Evolutionary conservation across 1,140 invertebrate species (phyloP).

Genomic region (Ostrea denselamellosa): DNA sequence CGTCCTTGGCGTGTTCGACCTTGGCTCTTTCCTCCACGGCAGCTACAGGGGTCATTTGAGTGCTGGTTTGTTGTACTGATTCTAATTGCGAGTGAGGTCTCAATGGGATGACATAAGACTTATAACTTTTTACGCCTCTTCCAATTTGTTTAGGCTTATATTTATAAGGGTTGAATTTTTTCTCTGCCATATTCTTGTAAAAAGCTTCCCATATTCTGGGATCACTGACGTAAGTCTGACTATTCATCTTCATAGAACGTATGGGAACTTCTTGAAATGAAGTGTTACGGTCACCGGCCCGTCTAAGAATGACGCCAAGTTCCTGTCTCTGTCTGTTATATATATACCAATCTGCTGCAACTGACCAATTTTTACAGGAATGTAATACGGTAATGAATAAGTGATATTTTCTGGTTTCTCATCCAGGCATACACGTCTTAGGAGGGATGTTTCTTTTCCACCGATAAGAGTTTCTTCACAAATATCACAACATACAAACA

Average conservation of each 20-base stretch:
- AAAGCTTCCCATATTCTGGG: slow-evolving; percentile 49
- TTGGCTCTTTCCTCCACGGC: slow-evolving; percentile 52
- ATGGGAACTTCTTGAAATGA: slow-evolving; percentile 44
- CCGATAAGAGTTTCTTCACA: slow-evolving; percentile 41
- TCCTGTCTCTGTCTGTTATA: slow-evolving; percentile 38
- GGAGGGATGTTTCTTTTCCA: slow-evolving; percentile 14
- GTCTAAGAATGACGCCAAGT: slow-evolving; percentile 25
- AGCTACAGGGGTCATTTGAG: slow-evolving; percentile 41
- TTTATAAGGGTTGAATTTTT: slow-evolving; percentile 42
- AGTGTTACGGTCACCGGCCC: slow-evolving; percentile 37
- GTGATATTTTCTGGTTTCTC: neutral
- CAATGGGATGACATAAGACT: slow-evolving; percentile 23
- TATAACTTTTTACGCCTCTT: neutral
- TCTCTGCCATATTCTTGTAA: slow-evolving; percentile 49
- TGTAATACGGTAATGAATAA: slow-evolving; percentile 10
- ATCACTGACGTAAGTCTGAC: slow-evolving; percentile 44
- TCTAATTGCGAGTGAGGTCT: slow-evolving; percentile 34
- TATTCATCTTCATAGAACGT: slow-evolving; percentile 26
- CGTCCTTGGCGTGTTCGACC: slow-evolving; percentile 16
- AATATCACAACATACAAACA: slow-evolving; percentile 34
- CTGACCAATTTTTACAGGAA: neutral
- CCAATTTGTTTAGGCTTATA: slow-evolving; percentile 32
- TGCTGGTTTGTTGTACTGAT: neutral
- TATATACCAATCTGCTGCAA: slow-evolving; percentile 28
- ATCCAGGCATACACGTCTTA: neutral